Evolutionary conservation across 1,140 invertebrate species (phyloP), one percentile per base, ranked within the genome.

Genomic region (Antheraea pernyi): DNA sequence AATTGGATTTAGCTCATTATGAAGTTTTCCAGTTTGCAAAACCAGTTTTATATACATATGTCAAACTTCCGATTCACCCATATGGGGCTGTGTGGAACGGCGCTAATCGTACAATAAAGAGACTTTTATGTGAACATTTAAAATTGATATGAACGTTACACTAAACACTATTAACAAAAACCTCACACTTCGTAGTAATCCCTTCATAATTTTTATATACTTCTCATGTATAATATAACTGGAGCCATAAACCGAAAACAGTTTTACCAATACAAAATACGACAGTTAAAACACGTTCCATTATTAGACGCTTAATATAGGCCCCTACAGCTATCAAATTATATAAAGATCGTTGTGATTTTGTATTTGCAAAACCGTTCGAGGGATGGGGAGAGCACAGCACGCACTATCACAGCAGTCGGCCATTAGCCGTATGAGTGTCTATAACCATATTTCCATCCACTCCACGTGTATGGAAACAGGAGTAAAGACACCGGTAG

Each of bases 341-440:
- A 22, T 19, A 61, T 61, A 9, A 42, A 42, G 39, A 42, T 42
- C 11, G 11, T 11, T 11, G 39, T 11, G 7, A 42, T 9, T 42
- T 42, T 70, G 71, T 76, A 74, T 73, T 79, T 65, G 63, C 69
- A 75, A 72, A 76, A 73, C 77, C 59, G 71, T 74, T 72, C 72
- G 72, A 73, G 75, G 79, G 74, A 72, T 77, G 66, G 84, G 78
- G 81, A 78, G 82, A 82, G 86, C 86, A 89, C 89, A 89, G 86
- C 86, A 84, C 86, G 79, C 77, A 84, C 83, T 91, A 91, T 91
- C 89, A 91, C 89, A 91, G 87, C 83, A 81, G 71, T 81, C 82
- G 85, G 85, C 83, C 7, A 11, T 71, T 76, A 83, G 80, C 77
- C 80, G 19, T 69, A 71, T 71, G 61, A 69, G 69, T 79, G 70